Conservation (phyloP, 2,888 invertebrate species). For the Arctia plantaginis region DNA sequence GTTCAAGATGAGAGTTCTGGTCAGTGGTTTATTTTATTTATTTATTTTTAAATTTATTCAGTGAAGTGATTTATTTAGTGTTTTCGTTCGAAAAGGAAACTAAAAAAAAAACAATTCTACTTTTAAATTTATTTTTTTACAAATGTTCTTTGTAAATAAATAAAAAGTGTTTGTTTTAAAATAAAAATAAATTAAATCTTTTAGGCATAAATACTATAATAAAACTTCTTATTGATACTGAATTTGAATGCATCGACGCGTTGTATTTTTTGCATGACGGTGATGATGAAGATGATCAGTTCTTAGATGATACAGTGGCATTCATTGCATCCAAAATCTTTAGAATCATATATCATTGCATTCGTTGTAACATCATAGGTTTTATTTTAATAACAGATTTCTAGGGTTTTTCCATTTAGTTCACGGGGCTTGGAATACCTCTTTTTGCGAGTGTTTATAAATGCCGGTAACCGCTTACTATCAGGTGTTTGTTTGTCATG, state of each 20-base stretch:
- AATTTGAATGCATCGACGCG: background rate
- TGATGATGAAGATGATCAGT: background rate
- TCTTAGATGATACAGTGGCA: background rate
- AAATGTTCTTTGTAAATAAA: background rate
- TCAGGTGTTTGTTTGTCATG: background rate
- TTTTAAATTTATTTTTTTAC: background rate
- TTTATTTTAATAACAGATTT: background rate
- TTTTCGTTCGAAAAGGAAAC: background rate
- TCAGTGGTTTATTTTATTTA: slow-evolving; percentile 58
- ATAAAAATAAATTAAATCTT: background rate
- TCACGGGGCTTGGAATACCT: background rate
- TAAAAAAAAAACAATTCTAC: background rate
- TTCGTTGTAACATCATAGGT: no score
- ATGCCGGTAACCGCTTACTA: background rate
- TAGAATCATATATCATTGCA: no score
- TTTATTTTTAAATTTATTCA: slow-evolving; percentile 13
- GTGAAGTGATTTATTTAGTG: background rate
- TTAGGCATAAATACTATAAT: background rate
- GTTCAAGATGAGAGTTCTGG: slow-evolving; percentile 82
- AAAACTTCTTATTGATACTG: background rate
- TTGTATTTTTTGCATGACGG: background rate
- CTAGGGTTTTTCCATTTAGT: background rate
- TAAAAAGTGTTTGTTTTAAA: background rate
- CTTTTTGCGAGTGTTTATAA: background rate
- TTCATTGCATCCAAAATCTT: background rate